Evolutionary conservation across 2,888 invertebrate species (phyloP), one percentile per base, ranked within the genome.

Genomic region (Netelia virgata): DNA sequence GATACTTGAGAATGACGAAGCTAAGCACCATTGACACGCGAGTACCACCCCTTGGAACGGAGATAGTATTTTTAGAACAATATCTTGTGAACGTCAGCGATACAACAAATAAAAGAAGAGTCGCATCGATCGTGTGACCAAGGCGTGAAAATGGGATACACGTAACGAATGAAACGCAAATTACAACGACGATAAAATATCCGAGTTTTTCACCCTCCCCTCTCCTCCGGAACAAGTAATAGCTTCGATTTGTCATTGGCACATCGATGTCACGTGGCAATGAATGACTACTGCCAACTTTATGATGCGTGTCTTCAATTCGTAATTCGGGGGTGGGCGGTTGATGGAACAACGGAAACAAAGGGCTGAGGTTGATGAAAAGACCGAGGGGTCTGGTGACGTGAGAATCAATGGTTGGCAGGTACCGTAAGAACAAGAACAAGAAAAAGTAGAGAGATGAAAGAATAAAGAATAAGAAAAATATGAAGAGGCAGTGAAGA

Each of bases 21-120:
- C 50, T 53, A 16, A 61, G 57, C 57, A 70, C 64, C 63, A n/a
- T 63, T 73, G 72, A 70, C 72, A 47, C 59, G 14, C 47, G 69
- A 63, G 61, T 70, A 69, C 23, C 18, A 47, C 43, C 36, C 28
- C 63, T 70, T 63, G 16, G 78, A 43, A 36, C 36, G 36, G 68
- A 43, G 20, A 74, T 47, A 73, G 41, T 79, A 72, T 74, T 74
- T 73, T 73, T 68, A 68, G 73, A 68, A 74, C 68, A 53, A 73
- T 66, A 73, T 16, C 18, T 57, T 41, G 55, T n/a, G 53, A 72
- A 63, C 47, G 47, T 23, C 36, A 69, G 61, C 16, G 74, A 74
- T 47, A 64, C 43, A 70, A 66, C 66, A 53, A 79, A 66, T 55
- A 18, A 57, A 57, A n/a, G 18, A 64, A 47, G 47, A 47, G 47